These are phyloP conservation scores for Microctonus brassicae DNA, from an alignment of 2,888 invertebrate genomes.

Conservation along the genomic window DNA sequence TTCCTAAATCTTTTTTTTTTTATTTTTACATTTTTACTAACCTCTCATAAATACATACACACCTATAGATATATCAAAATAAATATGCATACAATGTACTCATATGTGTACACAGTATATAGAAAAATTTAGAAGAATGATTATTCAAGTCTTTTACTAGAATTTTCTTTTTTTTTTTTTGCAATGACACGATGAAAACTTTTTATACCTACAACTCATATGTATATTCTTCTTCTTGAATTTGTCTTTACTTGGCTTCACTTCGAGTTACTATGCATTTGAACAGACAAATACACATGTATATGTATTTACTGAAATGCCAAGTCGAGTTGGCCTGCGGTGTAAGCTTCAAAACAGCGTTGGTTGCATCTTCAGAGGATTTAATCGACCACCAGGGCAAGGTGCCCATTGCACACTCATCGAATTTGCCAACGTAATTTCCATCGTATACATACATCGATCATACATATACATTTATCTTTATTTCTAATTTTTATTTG, in stretches of 20 bases:
- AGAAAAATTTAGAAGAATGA: slow-evolving; percentile 15
- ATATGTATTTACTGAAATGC: slow-evolving; percentile 12
- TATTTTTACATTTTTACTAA: slow-evolving; percentile 8
- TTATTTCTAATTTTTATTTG: slow-evolving; percentile 10
- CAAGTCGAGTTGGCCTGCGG: slow-evolving; percentile 9
- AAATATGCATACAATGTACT: background rate
- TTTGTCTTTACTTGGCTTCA: slow-evolving; percentile 21
- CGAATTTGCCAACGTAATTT: slow-evolving; percentile 25
- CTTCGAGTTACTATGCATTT: background rate
- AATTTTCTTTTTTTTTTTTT: slow-evolving; percentile 1
- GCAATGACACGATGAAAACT: slow-evolving; percentile 12
- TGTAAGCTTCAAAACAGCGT: slow-evolving; percentile 5
- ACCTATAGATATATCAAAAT: background rate
- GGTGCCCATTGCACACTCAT: slow-evolving; percentile 12
- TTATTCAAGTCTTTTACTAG: slow-evolving; percentile 6
- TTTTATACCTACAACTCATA: background rate
- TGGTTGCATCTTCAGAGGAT: slow-evolving; percentile 28
- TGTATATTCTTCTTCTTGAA: slow-evolving; percentile 17
- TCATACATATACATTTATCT: too few species aligned
- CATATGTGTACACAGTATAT: background rate
- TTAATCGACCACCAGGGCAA: slow-evolving; percentile 24
- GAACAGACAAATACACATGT: background rate
- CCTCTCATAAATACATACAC: background rate
- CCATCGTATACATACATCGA: background rate
- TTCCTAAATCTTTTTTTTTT: slow-evolving; percentile 26